These are phyloP conservation scores for Melitaea athalia DNA, from an alignment of 2,888 invertebrate genomes.

Conservation along the genomic window DNA sequence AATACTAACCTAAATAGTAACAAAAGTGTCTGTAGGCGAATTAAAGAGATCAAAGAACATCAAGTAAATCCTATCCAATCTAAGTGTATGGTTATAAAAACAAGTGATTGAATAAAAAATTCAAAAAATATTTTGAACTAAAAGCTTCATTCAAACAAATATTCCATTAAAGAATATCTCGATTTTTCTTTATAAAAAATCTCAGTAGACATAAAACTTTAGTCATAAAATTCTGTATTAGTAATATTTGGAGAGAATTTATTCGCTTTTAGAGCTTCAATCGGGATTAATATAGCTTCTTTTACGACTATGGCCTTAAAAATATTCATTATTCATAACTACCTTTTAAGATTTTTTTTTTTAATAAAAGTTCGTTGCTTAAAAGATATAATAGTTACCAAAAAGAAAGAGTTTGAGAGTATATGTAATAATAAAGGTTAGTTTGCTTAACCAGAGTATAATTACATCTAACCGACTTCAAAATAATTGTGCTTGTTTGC, in stretches of 20 bases:
- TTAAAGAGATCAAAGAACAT: no score
- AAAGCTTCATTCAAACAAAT: neutral
- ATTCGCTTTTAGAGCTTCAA: constrained; percentile 22
- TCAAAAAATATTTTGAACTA: neutral
- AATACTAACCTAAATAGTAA: no score
- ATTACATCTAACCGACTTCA: no score
- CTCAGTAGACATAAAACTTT: constrained; percentile 13
- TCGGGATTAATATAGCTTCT: constrained; percentile 22
- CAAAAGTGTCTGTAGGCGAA: no score
- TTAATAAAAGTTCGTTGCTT: no score
- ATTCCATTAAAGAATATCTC: constrained; percentile 7
- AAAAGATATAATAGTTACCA: no score
- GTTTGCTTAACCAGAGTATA: no score
- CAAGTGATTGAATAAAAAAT: neutral
- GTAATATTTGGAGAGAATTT: constrained; percentile 21
- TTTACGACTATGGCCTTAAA: constrained; percentile 22
- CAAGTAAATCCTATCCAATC: no score
- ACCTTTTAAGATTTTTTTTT: neutral
- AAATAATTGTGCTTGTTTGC: no score
- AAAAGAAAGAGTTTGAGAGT: no score
- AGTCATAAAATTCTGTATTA: constrained; percentile 24
- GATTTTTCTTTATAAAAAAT: constrained; percentile 16
- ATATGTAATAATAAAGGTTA: no score
- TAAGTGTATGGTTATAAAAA: neutral
- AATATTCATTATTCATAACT: constrained; percentile 9